phyloP scores from a whole-genome alignment of 2,888 invertebrate species.

The Galeruca laticollis region DNA sequence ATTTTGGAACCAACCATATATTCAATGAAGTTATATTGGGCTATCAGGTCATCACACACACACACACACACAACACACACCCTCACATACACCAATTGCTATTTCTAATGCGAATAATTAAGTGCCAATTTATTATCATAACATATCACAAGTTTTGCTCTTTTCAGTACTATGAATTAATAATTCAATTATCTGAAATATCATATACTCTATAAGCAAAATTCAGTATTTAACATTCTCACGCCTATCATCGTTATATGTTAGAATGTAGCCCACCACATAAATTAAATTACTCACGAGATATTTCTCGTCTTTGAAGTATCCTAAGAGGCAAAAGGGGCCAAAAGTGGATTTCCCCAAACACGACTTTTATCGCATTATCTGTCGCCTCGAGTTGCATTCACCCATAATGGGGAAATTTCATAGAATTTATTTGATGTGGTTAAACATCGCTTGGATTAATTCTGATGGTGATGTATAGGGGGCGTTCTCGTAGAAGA shows the following conservation, averaged over 20 bases:
- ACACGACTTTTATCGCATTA: slow-evolving; percentile 46
- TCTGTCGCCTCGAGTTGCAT: slow-evolving; percentile 40
- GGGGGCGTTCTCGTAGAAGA: slow-evolving; percentile 12
- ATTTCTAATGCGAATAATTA: too few relatives aligned
- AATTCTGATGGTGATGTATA: slow-evolving; percentile 19
- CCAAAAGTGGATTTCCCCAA: slow-evolving; percentile 41
- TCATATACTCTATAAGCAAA: neutral
- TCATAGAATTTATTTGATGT: slow-evolving; percentile 33
- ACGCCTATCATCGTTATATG: slow-evolving; percentile 16
- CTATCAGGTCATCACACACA: too few relatives aligned
- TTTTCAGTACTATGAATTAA: too few relatives aligned
- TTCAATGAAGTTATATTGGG: too few relatives aligned
- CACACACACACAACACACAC: too few relatives aligned
- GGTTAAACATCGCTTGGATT: slow-evolving; percentile 22
- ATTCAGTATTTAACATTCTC: neutral
- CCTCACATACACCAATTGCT: too few relatives aligned
- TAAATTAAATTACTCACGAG: slow-evolving; percentile 43
- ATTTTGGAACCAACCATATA: too few relatives aligned
- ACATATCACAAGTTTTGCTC: too few relatives aligned
- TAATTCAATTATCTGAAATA: too few relatives aligned
- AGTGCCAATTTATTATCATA: too few relatives aligned
- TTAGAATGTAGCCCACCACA: slow-evolving; percentile 23
- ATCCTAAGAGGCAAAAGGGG: slow-evolving; percentile 20
- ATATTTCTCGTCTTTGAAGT: slow-evolving; percentile 38
- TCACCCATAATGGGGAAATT: slow-evolving; percentile 38